These are phyloP conservation scores for Clavelina lepadiformis DNA, from an alignment of 23 tunicate genomes.

Conservation along the genomic window DNA sequence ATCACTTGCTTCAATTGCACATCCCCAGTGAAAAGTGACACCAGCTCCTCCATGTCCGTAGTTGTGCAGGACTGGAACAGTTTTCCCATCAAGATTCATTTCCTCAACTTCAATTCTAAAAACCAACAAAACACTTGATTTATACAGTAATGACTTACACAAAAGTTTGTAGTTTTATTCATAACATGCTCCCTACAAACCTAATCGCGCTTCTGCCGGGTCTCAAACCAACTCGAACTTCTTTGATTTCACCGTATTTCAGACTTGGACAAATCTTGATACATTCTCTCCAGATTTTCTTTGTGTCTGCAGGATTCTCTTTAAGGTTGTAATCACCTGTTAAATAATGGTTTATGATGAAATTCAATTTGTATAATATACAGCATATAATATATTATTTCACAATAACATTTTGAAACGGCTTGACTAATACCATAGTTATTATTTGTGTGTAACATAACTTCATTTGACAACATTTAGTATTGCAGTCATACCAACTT, in stretches of 20 bases:
- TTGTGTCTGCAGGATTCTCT: slow-evolving; percentile 21
- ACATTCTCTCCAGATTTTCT: slow-evolving; percentile 50
- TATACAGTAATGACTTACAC: too few species aligned
- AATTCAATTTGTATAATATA: too few species aligned
- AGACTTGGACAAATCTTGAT: slow-evolving; percentile 57
- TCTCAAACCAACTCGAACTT: slow-evolving; percentile 53
- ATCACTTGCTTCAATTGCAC: slow-evolving; percentile 62
- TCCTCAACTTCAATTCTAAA: slow-evolving; percentile 56
- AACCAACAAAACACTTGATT: too few species aligned
- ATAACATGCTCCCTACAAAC: too few species aligned
- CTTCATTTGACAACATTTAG: too few species aligned
- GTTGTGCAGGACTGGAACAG: slow-evolving; percentile 51
- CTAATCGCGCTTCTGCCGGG: slow-evolving; percentile 22
- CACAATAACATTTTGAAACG: too few species aligned
- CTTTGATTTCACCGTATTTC: slow-evolving; percentile 46
- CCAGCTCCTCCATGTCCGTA: slow-evolving; percentile 94
- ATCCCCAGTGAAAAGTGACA: slow-evolving; percentile 85
- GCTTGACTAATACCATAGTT: too few species aligned
- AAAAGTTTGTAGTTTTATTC: too few species aligned
- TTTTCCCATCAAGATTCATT: slow-evolving; percentile 17
- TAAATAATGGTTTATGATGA: too few species aligned
- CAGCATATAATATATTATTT: too few species aligned
- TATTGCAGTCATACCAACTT: too few species aligned
- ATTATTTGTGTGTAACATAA: too few species aligned
- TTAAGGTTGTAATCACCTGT: slow-evolving; percentile 36